These are phyloP conservation scores for Plodia interpunctella DNA, from an alignment of 1,140 invertebrate species.

Conservation along the genomic window DNA sequence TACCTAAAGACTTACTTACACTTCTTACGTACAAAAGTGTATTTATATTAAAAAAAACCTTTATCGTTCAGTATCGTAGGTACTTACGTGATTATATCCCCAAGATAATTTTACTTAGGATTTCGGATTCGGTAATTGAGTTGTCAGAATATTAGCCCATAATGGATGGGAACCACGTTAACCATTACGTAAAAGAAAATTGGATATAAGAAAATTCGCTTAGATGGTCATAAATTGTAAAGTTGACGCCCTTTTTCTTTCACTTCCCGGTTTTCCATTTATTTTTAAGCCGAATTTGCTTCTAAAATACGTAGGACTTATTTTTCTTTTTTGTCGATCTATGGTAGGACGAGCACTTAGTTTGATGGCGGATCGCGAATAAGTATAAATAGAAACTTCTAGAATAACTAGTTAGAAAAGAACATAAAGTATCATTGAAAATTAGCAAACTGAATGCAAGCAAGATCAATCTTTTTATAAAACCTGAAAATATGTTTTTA, in stretches of 20 bases:
- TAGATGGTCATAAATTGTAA: constrained; percentile 11
- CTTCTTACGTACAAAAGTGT: too few species aligned
- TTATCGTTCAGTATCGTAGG: too few species aligned
- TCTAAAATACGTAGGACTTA: not conserved
- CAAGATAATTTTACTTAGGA: constrained; percentile 3
- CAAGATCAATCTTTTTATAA: too few species aligned
- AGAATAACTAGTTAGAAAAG: too few species aligned
- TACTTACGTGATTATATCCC: not conserved
- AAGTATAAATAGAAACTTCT: too few species aligned
- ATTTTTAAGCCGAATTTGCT: constrained; percentile 1
- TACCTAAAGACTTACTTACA: too few species aligned
- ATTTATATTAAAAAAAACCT: too few species aligned
- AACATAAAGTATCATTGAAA: too few species aligned
- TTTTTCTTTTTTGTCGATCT: not conserved
- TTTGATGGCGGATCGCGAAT: too few species aligned
- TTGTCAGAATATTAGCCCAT: constrained; percentile 10
- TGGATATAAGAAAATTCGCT: constrained; percentile 12
- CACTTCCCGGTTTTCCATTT: not conserved
- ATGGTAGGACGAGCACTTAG: too few species aligned
- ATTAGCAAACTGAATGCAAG: too few species aligned
- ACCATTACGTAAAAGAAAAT: constrained; percentile 9
- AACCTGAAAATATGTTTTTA: too few species aligned
- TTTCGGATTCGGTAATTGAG: constrained; percentile 14
- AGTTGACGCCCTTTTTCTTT: constrained; percentile 2
- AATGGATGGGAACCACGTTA: constrained; percentile 8